Conservation (phyloP, 2,888 invertebrate species). For the Sarcophaga rosellei region DNA sequence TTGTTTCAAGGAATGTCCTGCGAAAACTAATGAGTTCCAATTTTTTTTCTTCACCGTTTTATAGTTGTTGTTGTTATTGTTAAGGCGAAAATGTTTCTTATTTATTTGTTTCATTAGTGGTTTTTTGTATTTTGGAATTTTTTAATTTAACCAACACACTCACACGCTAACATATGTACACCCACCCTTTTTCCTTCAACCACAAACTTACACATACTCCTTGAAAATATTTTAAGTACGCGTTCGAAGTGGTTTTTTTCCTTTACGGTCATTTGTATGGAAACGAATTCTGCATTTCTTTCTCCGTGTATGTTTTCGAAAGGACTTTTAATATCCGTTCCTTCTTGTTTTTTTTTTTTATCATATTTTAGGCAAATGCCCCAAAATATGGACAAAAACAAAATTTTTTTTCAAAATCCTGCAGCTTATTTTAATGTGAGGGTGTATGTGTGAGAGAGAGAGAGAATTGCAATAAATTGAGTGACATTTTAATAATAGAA, state of each 20-base stretch:
- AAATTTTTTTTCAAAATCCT: not conserved
- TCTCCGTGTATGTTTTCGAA: constrained; percentile 15
- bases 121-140: constrained; percentile 60
- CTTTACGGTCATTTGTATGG: constrained; percentile 61
- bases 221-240: constrained; percentile 31
- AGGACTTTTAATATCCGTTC: constrained; percentile 39
- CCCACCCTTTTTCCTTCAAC: not conserved
- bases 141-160: constrained; percentile 58
- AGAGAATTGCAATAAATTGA: constrained; percentile 70
- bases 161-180: not conserved
- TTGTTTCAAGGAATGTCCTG: constrained; percentile 74
- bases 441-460: not conserved
- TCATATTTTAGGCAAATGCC: constrained; percentile 51
- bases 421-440: constrained; percentile 39
- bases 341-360: not conserved
- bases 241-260: constrained; percentile 54
- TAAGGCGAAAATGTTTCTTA: constrained; percentile 44
- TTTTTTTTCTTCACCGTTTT: constrained; percentile 34
- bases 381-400: constrained; percentile 49
- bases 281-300: constrained; percentile 55
- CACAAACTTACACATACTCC: not conserved
- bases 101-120: constrained; percentile 67
- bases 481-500: constrained; percentile 69
- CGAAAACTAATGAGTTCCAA: constrained; percentile 78
- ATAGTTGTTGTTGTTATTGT: constrained; percentile 52